A percentile compares a stretch with the other conserved stretches of the same genome.
Evolutionary conservation across 2,797 vertebrate species (phyloP).

Genomic region (Brachyalestes nurse): DNA sequence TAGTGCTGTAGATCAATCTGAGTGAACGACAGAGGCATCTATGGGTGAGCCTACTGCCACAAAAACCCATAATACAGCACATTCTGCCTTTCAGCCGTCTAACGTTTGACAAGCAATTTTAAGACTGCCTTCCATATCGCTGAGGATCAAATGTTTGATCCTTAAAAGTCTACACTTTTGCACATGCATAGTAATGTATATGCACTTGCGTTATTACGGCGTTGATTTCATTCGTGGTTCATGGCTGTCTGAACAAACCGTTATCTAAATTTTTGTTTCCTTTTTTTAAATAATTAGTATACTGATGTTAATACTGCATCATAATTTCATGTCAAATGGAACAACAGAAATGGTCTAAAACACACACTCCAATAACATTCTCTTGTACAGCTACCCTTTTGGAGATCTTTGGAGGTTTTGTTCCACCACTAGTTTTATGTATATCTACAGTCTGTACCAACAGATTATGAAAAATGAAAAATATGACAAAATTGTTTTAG

Average conservation of each 20-base stretch:
- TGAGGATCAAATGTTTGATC: neutral
- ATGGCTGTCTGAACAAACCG: neutral
- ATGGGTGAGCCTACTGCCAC: slow-evolving; percentile 9
- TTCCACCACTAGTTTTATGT: too few relatives aligned
- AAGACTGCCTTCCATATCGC: slow-evolving; percentile 6
- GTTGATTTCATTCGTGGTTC: neutral
- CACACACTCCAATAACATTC: too few relatives aligned
- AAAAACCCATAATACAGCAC: slow-evolving; percentile 30
- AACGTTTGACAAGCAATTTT: neutral
- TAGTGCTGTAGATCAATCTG: slow-evolving; percentile 54
- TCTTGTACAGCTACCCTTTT: too few relatives aligned
- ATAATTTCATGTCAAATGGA: too few relatives aligned
- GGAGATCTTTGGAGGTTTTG: too few relatives aligned
- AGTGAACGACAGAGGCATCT: slow-evolving; percentile 27
- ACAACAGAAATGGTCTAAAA: too few relatives aligned
- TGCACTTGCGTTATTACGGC: neutral
- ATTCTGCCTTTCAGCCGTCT: slow-evolving; percentile 18
- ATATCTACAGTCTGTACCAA: too few relatives aligned
- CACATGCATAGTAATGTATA: neutral
- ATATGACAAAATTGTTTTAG: too few relatives aligned
- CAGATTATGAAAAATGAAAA: too few relatives aligned
- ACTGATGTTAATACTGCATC: too few relatives aligned
- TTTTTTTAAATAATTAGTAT: too few relatives aligned
- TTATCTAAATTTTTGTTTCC: neutral
- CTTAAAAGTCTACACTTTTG: neutral